phyloP scores from a whole-genome alignment of 2,797 vertebrate species.

The Pterois miles region DNA sequence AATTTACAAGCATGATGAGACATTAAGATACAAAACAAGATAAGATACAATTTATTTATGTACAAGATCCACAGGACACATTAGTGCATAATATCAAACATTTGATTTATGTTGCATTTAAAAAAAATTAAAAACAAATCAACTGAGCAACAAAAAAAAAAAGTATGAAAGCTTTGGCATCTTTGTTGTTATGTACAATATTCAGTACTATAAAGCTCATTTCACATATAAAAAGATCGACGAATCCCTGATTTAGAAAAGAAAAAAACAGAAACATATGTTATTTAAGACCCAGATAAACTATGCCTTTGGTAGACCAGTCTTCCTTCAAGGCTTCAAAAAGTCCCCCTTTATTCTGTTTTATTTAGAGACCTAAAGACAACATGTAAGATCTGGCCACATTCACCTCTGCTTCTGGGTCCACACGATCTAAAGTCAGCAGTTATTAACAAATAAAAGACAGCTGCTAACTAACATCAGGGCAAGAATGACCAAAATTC shows the following conservation, averaged over 20 bases:
- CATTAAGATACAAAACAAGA: neutral
- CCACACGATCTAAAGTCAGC: neutral
- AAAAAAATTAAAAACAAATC: too few species aligned
- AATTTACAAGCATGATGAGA: neutral
- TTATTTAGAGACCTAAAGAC: neutral
- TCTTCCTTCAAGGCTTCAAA: too few species aligned
- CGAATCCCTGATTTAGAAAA: too few species aligned
- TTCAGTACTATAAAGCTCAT: too few species aligned
- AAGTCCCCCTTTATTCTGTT: neutral
- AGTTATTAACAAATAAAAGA: neutral
- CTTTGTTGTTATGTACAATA: too few species aligned
- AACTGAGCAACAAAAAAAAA: neutral
- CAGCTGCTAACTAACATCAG: too few species aligned
- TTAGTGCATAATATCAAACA: neutral
- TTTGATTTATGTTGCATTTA: neutral
- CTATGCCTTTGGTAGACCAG: too few species aligned
- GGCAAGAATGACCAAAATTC: too few species aligned
- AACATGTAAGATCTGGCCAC: neutral
- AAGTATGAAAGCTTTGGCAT: neutral
- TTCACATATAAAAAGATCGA: too few species aligned
- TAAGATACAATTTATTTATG: slow-evolving; percentile 29
- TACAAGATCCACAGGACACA: slow-evolving; percentile 13
- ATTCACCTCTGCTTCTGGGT: neutral
- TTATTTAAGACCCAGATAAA: too few species aligned
- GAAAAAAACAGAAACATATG: too few species aligned